Base-by-base conservation (phyloP, 2,888 invertebrate species). In the Apotomis capreana region DNA sequence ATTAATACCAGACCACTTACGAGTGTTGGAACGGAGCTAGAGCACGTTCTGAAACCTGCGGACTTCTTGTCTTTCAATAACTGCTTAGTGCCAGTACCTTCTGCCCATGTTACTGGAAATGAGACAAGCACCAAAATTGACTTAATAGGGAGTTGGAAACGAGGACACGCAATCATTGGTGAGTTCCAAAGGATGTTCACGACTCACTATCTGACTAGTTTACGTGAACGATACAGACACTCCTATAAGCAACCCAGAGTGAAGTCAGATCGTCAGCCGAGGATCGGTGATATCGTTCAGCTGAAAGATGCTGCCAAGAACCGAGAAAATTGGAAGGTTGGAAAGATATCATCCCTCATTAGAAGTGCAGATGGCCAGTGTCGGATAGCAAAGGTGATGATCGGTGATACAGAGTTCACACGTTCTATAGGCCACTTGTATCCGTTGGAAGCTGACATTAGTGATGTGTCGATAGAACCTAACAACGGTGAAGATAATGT, bases 351-450 rank as follows among this genome's bases (percentile, higher is more conserved):
- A 5, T 3, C 26, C 3, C 40, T 73, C 3, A 37, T 57, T 12
- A 4, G 49, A 15, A 61, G 69, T 5, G 3, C 54, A 0, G 73
- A 73, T 10, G 65, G 64, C 0, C 15, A 46, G 6, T 51, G 49
- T 13, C 46, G 70, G 36, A 51, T 70, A n/a, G 70, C 70, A 3
- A 15, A 40, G 40, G 69, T 69, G 0, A 61, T 40, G 10, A 69
- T 73, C 4, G 67, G 58, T 1, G 49, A 67, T n/a, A 61, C n/a
- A 6, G 58, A 40, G 3, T 69, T 57, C 37, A 69, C 5, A 5
- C 40, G 40, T 57, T 10, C 46, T 65, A 10, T 69, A 65, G 15
- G 26, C 6, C 55, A 55, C 9, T 9, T 55, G 3, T 55, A 55
- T 9, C 55, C 55, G 3, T 9, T 55, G 8, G 55, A 55, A 26